These are phyloP conservation scores for Atrina japonica DNA, from an alignment of 2,888 invertebrate genomes.

Conservation along the genomic window DNA sequence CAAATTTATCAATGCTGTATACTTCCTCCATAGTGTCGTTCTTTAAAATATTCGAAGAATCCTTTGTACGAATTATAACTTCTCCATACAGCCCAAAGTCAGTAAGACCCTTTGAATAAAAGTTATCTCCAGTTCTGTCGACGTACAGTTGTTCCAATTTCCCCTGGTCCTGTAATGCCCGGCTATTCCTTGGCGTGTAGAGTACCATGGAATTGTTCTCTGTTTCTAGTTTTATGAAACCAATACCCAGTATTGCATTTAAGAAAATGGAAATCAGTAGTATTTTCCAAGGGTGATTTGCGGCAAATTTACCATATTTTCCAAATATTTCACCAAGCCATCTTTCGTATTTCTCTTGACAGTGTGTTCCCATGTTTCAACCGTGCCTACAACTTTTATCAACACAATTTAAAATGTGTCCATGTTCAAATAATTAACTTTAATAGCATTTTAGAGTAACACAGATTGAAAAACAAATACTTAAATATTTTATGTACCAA, in stretches of 20 bases:
- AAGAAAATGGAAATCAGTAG: constrained; percentile 2
- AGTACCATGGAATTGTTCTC: constrained; percentile 5
- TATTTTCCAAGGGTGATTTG: constrained; percentile 7
- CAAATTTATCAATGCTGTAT: not conserved
- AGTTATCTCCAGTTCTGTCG: constrained; percentile 16
- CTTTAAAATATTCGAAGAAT: constrained; percentile 15
- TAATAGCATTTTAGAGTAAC: too few species aligned
- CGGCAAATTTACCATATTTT: constrained; percentile 15
- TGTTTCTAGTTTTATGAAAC: constrained; percentile 4
- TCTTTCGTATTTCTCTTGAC: constrained; percentile 1
- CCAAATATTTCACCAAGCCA: constrained; percentile 6
- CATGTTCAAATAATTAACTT: too few species aligned
- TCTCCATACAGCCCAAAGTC: not conserved
- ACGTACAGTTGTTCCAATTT: not conserved
- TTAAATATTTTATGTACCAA: too few species aligned
- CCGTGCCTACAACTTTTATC: too few species aligned
- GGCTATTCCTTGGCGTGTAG: constrained; percentile 27
- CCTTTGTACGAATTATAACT: constrained; percentile 11
- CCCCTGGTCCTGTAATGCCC: constrained; percentile 11
- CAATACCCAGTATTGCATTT: constrained; percentile 4
- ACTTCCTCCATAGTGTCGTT: constrained; percentile 3
- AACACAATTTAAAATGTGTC: too few species aligned
- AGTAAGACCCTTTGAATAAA: constrained; percentile 7
- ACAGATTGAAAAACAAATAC: too few species aligned
- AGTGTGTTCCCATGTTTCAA: constrained; percentile 17